Evolutionary conservation across 2,113 vertebrate species (phyloP).

Genomic region (Megalops atlanticus): DNA sequence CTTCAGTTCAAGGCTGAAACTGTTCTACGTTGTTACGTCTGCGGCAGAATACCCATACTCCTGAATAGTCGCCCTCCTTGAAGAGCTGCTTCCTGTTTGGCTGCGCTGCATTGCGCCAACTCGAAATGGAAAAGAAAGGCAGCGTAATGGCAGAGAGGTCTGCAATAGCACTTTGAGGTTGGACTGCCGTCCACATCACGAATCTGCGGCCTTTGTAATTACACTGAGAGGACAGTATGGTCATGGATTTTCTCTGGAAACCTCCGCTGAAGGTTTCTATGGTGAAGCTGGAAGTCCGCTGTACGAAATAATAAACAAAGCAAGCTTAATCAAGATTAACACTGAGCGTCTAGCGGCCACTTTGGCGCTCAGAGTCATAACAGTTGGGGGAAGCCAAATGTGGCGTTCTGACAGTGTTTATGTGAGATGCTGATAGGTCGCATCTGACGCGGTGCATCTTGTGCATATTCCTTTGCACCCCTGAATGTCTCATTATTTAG

Average conservation of each 20-base stretch:
- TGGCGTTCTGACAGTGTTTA: not conserved
- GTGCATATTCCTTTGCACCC: not conserved
- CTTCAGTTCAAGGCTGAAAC: not conserved
- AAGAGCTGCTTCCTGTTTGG: too few species aligned
- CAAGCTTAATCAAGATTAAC: conserved; percentile 48
- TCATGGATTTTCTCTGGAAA: conserved; percentile 48
- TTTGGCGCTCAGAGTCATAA: conserved; percentile 21
- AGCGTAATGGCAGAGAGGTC: conserved; percentile 48
- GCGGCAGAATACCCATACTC: not conserved
- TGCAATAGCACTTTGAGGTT: conserved; percentile 61
- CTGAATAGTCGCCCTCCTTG: too few species aligned
- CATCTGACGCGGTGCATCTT: not conserved
- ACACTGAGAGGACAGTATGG: conserved; percentile 58
- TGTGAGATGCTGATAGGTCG: not conserved
- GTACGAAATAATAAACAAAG: conserved; percentile 56
- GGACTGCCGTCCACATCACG: conserved; percentile 55
- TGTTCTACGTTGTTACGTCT: not conserved
- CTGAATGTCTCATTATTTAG: not conserved
- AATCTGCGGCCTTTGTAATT: conserved; percentile 47
- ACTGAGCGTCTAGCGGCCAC: conserved; percentile 16
- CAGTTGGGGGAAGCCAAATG: conserved; percentile 7
- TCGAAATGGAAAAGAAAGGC: conserved; percentile 51
- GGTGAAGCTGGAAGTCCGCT: conserved; percentile 31
- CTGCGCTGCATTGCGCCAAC: too few species aligned
- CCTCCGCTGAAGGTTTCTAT: conserved; percentile 32